Evolutionary conservation across 1,140 invertebrate species (phyloP), one percentile per base, ranked within the genome.

Genomic region (Drosophila subpulchrella): DNA sequence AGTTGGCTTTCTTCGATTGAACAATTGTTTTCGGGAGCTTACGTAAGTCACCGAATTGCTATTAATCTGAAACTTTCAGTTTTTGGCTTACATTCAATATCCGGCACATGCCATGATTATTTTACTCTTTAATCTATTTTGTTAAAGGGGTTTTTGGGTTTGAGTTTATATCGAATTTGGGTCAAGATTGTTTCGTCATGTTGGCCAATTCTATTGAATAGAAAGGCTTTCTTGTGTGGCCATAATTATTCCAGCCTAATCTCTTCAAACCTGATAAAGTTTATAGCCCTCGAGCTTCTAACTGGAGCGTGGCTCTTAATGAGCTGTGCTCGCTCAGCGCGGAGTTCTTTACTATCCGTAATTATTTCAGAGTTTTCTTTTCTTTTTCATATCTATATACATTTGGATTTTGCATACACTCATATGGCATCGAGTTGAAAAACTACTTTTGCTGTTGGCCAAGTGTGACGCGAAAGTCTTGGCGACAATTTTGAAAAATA

Each of bases 381-480:
- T 11, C n/a, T 24, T 32, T 4, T 48, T n/a, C 41, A 27, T 48
- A 13, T 74, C 42, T 54, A 48, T 53, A 15, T 27, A 15, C 51
- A 57, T 51, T 36, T 59, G 51, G 46, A 41, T 57, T 71, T 71
- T 48, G 66, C 68, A 72, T 72, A 67, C 27, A 66, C 34, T 53
- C 39, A 32, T 17, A 17, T 38, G 20, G 24, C 48, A n/a, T 39
- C 3, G 3, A 17, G 73, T 61, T 46, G 44, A 63, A 71, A 79
- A 44, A 39, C 48, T 39, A 46, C 54, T 68, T 70, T 54, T 68
- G 53, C 54, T 75, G 54, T 41, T 78, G 55, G 75, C 78, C 82
- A 85, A 82, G 61, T 88, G 83, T 85, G 82, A 85, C 83, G 82
- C 83, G 82, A 85, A 88, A 88, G 82, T 85, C 78, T 53, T 50